Percentiles rank a stretch among this genome's conserved stretches.
These are phyloP conservation scores for Characodon lateralis DNA, from an alignment of 2,797 vertebrate species.

Conservation along the genomic window DNA sequence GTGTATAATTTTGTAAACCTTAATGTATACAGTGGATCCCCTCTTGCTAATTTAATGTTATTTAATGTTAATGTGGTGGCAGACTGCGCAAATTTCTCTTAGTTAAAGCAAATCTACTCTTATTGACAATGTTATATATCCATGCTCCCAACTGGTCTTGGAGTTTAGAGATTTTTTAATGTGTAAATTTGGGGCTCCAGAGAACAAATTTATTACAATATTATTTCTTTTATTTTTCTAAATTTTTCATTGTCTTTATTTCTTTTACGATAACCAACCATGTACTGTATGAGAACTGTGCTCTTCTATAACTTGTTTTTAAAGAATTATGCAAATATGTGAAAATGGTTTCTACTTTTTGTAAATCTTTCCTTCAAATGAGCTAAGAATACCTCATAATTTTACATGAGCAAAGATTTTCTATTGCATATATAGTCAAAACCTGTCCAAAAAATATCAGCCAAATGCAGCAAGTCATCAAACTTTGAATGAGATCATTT, in stretches of 20 bases:
- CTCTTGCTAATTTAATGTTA: slow-evolving; percentile 84
- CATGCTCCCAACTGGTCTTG: slow-evolving; percentile 85
- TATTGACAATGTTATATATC: slow-evolving; percentile 79
- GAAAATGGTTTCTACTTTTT: slow-evolving; percentile 74
- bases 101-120: slow-evolving; percentile 72
- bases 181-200: slow-evolving; percentile 90
- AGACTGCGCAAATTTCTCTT: slow-evolving; percentile 70
- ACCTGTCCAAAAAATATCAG: slow-evolving; percentile 57
- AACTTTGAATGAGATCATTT: slow-evolving; percentile 57
- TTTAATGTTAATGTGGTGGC: slow-evolving; percentile 84
- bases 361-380: slow-evolving; percentile 76
- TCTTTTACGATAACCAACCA: slow-evolving; percentile 81
- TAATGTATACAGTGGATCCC: slow-evolving; percentile 79
- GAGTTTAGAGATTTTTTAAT: slow-evolving; percentile 87
- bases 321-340: slow-evolving; percentile 79
- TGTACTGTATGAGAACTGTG: slow-evolving; percentile 84
- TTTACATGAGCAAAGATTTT: slow-evolving; percentile 67
- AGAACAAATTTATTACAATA: slow-evolving; percentile 85
- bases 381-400: slow-evolving; percentile 85
- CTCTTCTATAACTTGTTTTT: slow-evolving; percentile 78
- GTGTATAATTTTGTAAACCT: slow-evolving; percentile 81
- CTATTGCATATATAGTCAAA: slow-evolving; percentile 54
- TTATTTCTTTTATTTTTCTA: slow-evolving; percentile 83
- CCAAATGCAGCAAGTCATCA: slow-evolving; percentile 58
- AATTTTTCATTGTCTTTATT: slow-evolving; percentile 70